phyloP scores from a whole-genome alignment of 2,888 invertebrate species.

The Euproctis similis region DNA sequence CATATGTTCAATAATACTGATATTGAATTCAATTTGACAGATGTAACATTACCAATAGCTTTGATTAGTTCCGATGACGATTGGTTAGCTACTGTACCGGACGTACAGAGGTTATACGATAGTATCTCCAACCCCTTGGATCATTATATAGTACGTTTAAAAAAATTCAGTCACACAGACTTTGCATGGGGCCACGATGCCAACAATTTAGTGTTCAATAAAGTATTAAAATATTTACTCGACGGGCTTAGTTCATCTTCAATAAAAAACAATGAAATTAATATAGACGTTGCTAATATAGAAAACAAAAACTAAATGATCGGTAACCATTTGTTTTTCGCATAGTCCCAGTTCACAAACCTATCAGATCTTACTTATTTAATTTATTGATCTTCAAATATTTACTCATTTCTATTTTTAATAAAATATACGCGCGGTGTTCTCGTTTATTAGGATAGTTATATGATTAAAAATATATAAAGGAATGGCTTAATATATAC shows the following conservation, averaged over 20 bases:
- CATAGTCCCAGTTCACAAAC: too few species aligned
- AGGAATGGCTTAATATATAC: too few species aligned
- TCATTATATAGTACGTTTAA: slow-evolving; percentile 37
- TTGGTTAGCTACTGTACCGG: slow-evolving; percentile 38
- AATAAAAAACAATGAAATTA: slow-evolving; percentile 1
- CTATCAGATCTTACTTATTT: too few species aligned
- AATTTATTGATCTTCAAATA: too few species aligned
- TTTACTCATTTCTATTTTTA: too few species aligned
- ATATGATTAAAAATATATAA: too few species aligned
- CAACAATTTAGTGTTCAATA: slow-evolving; percentile 32
- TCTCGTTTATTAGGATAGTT: too few species aligned
- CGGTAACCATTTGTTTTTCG: too few species aligned
- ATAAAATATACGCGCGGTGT: too few species aligned
- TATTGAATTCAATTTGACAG: slow-evolving; percentile 29
- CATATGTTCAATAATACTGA: slow-evolving; percentile 33
- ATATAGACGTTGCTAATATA: too few species aligned
- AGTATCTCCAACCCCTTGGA: slow-evolving; percentile 43
- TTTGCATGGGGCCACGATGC: slow-evolving; percentile 46
- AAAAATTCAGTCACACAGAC: slow-evolving; percentile 45
- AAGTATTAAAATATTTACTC: slow-evolving; percentile 37
- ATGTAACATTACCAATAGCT: slow-evolving; percentile 40
- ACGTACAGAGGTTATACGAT: slow-evolving; percentile 41
- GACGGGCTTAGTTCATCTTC: slow-evolving; percentile 9
- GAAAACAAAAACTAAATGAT: too few species aligned
- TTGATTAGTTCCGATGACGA: slow-evolving; percentile 48